Conservation (phyloP, 1,140 invertebrate genomes). For the Penaeus vannamei region DNA sequence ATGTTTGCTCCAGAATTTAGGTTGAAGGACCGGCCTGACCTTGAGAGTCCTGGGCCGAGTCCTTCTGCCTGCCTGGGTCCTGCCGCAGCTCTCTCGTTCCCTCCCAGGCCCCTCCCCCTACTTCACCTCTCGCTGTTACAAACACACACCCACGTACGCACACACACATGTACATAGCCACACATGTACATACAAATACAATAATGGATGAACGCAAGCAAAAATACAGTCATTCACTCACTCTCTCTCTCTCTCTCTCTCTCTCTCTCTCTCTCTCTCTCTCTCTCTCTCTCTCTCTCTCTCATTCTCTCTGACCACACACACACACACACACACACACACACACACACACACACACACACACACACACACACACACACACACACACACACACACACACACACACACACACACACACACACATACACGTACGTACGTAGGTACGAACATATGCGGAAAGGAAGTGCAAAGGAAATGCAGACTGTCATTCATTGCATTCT, state of each 20-base stretch:
- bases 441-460: no score
- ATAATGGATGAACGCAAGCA: no score
- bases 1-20: conserved; percentile 63
- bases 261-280: no score
- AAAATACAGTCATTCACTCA: no score
- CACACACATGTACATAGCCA: not conserved
- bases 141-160: not conserved
- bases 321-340: conserved; percentile 1
- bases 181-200: not conserved
- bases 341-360: not conserved
- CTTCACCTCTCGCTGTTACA: not conserved
- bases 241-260: no score
- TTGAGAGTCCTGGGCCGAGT: conserved; percentile 40
- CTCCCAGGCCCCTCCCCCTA: not conserved
- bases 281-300: no score
- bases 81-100: not conserved
- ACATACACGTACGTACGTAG: no score
- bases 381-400: not conserved
- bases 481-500: no score
- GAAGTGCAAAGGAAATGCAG: no score
- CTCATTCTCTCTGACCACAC: not conserved
- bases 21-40: conserved; percentile 62
- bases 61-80: not conserved
- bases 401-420: not conserved
- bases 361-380: not conserved